Evolutionary conservation across 2,888 invertebrate species (phyloP), one percentile per base, ranked within the genome.

Genomic region (Zootermopsis nevadensis): DNA sequence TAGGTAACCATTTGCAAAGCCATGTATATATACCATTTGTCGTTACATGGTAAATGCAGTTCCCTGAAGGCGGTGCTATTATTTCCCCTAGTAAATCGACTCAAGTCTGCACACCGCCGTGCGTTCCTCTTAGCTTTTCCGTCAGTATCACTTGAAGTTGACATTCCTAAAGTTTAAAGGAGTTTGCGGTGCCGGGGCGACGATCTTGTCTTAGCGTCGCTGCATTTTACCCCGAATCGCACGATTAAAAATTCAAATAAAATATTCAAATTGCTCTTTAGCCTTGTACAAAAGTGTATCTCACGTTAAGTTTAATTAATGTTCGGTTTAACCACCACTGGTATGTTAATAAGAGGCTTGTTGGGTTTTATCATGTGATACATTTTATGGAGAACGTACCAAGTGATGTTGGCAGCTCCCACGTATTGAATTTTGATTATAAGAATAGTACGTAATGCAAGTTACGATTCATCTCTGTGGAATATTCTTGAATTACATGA

Each of bases 1-100:
- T 79, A 66, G 79, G 66, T 79, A 77, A 31, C 33, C 77, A 77
- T 22, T 33, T 33, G 69, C 30, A 66, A 66, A 66, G 35, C 79
- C 79, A 60, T 66, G 79, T 79, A 27, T 60, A 60, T 79, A 27
- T 60, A 60, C 27, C 15, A 2, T 42, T 67, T 67, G 30, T n/a
- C n/a, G 33, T 31, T 77, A 77, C 77, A 55, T 77, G 77, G 77
- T 77, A 6, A 38, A 15, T 42, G 30, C 55, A 69, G 67, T 67
- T 15, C 7, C 60, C 60, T n/a, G n/a, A 60, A 60, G 60, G 27
- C 1, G n/a, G 4, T 60, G 24, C 27, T n/a, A 60, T 27, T 60
- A 2, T n/a, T 60, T n/a, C 1, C 60, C n/a, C 27, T n/a, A 60
- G 27, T 60, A 60, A 60, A 60, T 27, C 7, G n/a, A 6, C 60